Conservation (phyloP, 2,113 vertebrate species). For the Nyctibius bracteatus region DNA sequence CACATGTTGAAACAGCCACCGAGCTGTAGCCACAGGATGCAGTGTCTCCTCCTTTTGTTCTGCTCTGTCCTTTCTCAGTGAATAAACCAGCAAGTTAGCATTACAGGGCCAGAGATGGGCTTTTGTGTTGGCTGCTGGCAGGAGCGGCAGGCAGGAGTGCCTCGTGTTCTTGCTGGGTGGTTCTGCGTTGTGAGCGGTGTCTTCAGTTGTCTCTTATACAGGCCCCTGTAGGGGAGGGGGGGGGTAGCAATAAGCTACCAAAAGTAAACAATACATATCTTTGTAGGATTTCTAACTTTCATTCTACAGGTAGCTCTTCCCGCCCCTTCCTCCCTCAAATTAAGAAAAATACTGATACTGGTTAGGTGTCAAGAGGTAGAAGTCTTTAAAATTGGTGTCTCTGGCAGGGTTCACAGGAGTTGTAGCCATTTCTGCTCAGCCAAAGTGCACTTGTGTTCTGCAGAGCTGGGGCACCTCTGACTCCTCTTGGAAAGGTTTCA, state of each 20-base stretch:
- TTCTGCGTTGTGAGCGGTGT: background rate
- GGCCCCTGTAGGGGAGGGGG: background rate
- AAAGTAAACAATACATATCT: background rate
- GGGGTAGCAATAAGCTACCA: background rate
- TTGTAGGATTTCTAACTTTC: background rate
- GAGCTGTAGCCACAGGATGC: background rate
- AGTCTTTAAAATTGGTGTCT: background rate
- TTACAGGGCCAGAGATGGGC: background rate
- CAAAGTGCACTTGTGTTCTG: background rate
- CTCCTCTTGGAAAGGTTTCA: background rate
- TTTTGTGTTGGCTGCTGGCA: background rate
- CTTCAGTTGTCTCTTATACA: background rate
- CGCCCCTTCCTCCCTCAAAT: fast-evolving
- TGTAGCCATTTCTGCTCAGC: background rate
- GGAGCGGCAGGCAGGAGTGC: fast-evolving
- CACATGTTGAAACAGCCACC: background rate
- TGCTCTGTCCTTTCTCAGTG: background rate
- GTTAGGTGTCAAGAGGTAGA: background rate
- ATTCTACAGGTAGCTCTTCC: background rate
- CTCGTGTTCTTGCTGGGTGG: background rate
- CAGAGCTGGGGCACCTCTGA: background rate
- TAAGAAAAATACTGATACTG: background rate
- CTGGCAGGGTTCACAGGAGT: background rate
- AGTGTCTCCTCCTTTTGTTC: background rate
- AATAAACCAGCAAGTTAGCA: background rate